Evolutionary conservation across 37 sponge, comb jelly and placozoan genomes (phyloP), one percentile per base, ranked within the genome.

Genomic region (Hormiphora californensis): DNA sequence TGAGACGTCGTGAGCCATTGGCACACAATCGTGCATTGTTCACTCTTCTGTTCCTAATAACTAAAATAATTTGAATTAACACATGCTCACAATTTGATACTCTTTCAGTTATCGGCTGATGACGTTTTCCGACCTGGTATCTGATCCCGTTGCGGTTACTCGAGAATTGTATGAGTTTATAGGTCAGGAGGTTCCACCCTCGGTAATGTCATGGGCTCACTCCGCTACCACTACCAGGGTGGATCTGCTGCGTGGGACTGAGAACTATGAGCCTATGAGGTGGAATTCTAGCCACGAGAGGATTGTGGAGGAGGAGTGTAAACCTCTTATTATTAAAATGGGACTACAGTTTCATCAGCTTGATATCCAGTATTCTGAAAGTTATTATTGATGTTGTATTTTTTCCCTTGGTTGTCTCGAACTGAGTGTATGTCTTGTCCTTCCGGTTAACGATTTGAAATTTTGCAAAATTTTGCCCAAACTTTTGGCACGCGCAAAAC

Each of bases 301-400:
- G 3, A 36, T 9, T 1, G 81, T 73, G 25, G 81, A 73, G 46
- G 35, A 73, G 15, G 81, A 73, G 46, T 73, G 81, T 33, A 73
- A 73, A 41, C 81, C 81, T 1, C 46, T 73, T 25, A 73, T 73
- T 33, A 73, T 73, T 46, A 73, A 73, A 30, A 73, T 73, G 81
- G 81, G 81, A 33, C 81, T 73, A 4, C 41, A 39, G 23, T 73
- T 73, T 17, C 44, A 73, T 43, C 5, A 39, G n/a, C 44, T 73
- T 1, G 35, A 73, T 28, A 73, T 73, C 27, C 32, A 27, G 46
- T 73, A 73, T 28, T 73, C 81, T 3, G 39, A 73, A 30, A 73
- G 81, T 19, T 73, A 73, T 40, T 73, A 73, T 28, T 73, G 81
- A 73, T 8, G 27, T 57, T 30, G n/a, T 17, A 49, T 9, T 17